These are phyloP conservation scores for Odontomyia ornata DNA, from an alignment of 2,888 invertebrate genomes.

Conservation along the genomic window DNA sequence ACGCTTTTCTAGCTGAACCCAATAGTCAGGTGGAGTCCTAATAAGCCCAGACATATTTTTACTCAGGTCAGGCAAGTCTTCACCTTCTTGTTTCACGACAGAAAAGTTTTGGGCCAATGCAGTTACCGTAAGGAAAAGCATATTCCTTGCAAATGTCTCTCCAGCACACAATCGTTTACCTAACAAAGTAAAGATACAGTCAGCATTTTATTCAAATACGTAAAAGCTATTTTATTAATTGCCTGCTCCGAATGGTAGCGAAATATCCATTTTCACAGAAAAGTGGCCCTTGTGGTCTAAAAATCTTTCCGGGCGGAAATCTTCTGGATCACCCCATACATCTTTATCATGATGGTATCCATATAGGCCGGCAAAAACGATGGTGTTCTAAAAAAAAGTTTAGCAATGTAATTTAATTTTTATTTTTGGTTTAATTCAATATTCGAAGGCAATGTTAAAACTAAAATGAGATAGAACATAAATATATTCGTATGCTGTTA, in stretches of 20 bases:
- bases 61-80: conserved; percentile 63
- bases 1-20: conserved; percentile 65
- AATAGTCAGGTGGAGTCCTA: conserved; percentile 68
- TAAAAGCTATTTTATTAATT: conserved; percentile 49
- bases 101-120: conserved; percentile 73
- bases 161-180: conserved; percentile 76
- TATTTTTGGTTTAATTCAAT: background rate
- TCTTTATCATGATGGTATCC: conserved; percentile 68
- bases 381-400: conserved; percentile 64
- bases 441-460: no score
- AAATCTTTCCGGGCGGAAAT: conserved; percentile 74
- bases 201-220: no score
- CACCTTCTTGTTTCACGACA: conserved; percentile 67
- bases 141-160: conserved; percentile 75
- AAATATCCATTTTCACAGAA: conserved; percentile 67
- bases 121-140: conserved; percentile 70
- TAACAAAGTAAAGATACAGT: conserved; percentile 53
- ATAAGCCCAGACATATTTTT: conserved; percentile 66
- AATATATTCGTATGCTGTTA: no score
- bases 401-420: background rate
- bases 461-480: no score
- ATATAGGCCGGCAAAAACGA: conserved; percentile 68
- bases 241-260: conserved; percentile 75
- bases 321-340: conserved; percentile 73
- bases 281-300: conserved; percentile 68